Evolutionary conservation across 2,113 vertebrate genomes (phyloP).

Genomic region (Datnioides undecimradiatus): DNA sequence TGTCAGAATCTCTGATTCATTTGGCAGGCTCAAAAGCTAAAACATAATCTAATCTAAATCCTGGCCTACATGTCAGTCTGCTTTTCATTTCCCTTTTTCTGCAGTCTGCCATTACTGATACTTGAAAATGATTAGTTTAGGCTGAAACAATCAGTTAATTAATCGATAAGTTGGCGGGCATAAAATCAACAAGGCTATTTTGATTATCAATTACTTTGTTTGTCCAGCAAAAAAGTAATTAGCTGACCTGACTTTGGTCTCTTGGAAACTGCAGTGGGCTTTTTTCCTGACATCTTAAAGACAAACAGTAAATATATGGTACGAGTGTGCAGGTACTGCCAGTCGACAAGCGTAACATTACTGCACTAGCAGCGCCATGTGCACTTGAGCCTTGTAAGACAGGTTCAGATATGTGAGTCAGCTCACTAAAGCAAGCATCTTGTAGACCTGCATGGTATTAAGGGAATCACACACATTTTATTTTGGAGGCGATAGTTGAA

Average conservation of each 20-base stretch:
- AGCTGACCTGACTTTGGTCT: not conserved
- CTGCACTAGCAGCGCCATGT: not conserved
- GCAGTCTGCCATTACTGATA: not conserved
- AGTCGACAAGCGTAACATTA: not conserved
- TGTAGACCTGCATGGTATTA: slow-evolving; percentile 17
- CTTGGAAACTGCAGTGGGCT: not conserved
- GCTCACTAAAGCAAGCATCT: slow-evolving; percentile 20
- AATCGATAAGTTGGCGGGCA: no score
- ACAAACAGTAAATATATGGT: not conserved
- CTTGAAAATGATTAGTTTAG: not conserved
- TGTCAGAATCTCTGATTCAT: slow-evolving; percentile 20
- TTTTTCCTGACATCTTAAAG: not conserved
- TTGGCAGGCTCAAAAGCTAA: slow-evolving; percentile 15
- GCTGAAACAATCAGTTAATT: not conserved
- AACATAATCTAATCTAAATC: not conserved
- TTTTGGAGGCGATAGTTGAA: slow-evolving; percentile 37
- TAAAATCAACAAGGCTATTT: no score
- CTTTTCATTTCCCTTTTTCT: slow-evolving; percentile 16
- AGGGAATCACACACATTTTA: slow-evolving; percentile 33
- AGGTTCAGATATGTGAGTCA: slow-evolving; percentile 20
- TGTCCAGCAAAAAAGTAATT: not conserved
- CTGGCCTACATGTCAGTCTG: not conserved
- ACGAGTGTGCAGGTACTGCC: not conserved
- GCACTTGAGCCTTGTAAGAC: not conserved
- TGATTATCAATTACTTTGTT: not conserved